A percentile compares a stretch with the other conserved stretches of the same genome.
Evolutionary conservation across 2,888 invertebrate genomes (phyloP).

Genomic region (Steromphala cineraria): DNA sequence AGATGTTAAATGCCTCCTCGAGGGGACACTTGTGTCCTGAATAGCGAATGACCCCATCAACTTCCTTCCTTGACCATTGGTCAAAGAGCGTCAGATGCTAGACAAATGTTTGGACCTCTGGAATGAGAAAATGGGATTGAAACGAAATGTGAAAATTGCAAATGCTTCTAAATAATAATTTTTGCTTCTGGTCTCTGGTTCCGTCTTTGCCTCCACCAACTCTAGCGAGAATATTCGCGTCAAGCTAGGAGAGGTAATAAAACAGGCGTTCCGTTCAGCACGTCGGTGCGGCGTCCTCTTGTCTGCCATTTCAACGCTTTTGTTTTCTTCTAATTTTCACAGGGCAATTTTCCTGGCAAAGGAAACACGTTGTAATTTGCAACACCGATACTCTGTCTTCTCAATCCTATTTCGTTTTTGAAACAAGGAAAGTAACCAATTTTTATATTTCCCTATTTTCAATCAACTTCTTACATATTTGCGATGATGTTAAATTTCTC

Average conservation of each 20-base stretch:
- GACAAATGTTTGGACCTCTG: background rate
- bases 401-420: slow-evolving; percentile 12
- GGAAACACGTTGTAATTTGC: slow-evolving; percentile 10
- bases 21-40: background rate
- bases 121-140: background rate
- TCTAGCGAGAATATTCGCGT: slow-evolving; percentile 9
- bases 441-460: slow-evolving; percentile 5
- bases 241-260: slow-evolving; percentile 17
- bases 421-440: background rate
- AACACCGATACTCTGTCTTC: background rate
- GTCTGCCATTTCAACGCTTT: slow-evolving; percentile 25
- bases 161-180: background rate
- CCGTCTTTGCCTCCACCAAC: background rate
- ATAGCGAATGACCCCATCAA: background rate
- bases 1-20: slow-evolving; percentile 1
- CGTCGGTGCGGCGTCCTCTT: slow-evolving; percentile 12
- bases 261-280: slow-evolving; percentile 15
- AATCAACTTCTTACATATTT: background rate
- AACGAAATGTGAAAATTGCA: too few species aligned
- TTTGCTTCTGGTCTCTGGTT: background rate
- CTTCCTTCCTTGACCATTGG: slow-evolving; percentile 1
- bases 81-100: background rate
- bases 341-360: slow-evolving; percentile 8
- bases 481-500: background rate
- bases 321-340: slow-evolving; percentile 28